Evolutionary conservation across 2,888 invertebrate species (phyloP).

Genomic region (Epinotia demarniana): DNA sequence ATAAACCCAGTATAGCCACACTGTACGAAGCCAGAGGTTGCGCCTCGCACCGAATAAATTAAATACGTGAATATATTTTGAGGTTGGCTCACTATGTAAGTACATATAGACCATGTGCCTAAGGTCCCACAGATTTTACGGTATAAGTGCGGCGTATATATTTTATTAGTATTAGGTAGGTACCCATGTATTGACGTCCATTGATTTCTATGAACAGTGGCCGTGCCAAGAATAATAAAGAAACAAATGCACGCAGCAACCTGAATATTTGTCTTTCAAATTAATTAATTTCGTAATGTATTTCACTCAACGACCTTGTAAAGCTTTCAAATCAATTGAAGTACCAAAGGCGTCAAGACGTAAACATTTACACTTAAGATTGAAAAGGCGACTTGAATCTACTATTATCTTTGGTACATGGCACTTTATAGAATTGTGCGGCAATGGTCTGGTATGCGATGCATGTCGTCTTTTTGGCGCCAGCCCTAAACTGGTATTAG

Average conservation of each 20-base stretch:
- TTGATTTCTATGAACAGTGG: not conserved
- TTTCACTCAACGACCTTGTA: slow-evolving; percentile 22
- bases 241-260: not conserved
- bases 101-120: too few species aligned
- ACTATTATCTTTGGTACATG: slow-evolving; percentile 4
- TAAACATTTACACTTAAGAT: slow-evolving; percentile 31
- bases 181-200: not conserved
- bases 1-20: too few species aligned
- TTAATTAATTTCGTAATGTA: slow-evolving; percentile 14
- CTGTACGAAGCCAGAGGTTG: too few species aligned
- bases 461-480: slow-evolving; percentile 45
- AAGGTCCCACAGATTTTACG: too few species aligned
- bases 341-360: slow-evolving; percentile 35
- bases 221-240: not conserved
- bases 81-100: too few species aligned
- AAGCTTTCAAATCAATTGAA: slow-evolving; percentile 27
- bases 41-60: too few species aligned
- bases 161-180: too few species aligned
- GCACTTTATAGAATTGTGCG: slow-evolving; percentile 22
- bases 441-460: slow-evolving; percentile 43
- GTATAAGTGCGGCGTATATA: too few species aligned
- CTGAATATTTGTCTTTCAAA: not conserved
- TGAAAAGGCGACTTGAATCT: slow-evolving; percentile 6
- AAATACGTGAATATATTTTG: too few species aligned
- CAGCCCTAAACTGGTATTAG: slow-evolving; percentile 45